Conservation (phyloP, 23 tunicate genomes). For the Trididemnum clinides region DNA sequence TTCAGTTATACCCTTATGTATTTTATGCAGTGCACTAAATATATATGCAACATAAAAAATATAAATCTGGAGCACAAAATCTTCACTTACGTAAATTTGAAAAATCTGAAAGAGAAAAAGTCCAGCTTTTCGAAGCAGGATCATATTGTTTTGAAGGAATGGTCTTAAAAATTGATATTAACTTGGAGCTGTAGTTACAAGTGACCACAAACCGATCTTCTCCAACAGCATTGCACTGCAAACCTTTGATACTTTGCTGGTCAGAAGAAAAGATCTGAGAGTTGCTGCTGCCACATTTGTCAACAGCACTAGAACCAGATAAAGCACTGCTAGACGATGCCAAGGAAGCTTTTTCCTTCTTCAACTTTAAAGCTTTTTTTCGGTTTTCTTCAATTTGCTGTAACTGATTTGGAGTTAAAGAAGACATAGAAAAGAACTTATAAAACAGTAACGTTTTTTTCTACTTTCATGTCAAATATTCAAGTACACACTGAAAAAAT, state of each 20-base stretch:
- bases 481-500: too few relatives aligned
- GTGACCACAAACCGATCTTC: slow-evolving; percentile 41
- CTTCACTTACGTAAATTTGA: slow-evolving; percentile 13
- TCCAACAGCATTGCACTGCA: slow-evolving; percentile 21
- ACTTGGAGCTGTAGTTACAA: slow-evolving; percentile 41
- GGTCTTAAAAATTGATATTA: slow-evolving; percentile 39
- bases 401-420: slow-evolving; percentile 35
- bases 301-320: neutral
- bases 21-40: too few relatives aligned
- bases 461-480: too few relatives aligned
- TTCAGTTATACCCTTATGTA: too few relatives aligned
- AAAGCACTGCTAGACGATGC: neutral
- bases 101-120: slow-evolving; percentile 26
- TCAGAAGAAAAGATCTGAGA: neutral
- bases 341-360: neutral
- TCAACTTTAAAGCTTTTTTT: slow-evolving; percentile 33
- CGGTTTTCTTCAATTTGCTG: slow-evolving; percentile 52
- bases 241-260: neutral
- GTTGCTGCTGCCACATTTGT: neutral
- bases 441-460: too few relatives aligned
- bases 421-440: slow-evolving; percentile 13
- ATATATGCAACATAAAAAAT: neutral
- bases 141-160: slow-evolving; percentile 52
- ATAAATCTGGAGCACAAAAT: neutral
- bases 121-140: slow-evolving; percentile 45